A percentile compares a stretch with the other conserved stretches of the same genome.
Evolutionary conservation across 1,140 invertebrate genomes (phyloP).

Genomic region (Bombus turneri): DNA sequence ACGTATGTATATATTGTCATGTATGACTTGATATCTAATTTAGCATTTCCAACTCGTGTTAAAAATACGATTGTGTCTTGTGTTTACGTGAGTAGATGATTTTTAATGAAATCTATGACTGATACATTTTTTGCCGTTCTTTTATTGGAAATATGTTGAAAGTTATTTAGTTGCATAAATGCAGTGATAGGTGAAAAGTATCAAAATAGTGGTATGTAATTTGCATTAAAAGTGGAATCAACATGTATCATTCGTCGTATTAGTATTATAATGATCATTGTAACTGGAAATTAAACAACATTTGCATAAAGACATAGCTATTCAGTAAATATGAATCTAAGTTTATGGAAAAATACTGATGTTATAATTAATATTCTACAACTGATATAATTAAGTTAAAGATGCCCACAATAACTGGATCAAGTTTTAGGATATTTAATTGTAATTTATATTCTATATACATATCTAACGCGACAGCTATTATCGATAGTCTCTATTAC

Average conservation of each 20-base stretch:
- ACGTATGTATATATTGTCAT: no score
- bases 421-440: no score
- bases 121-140: background rate
- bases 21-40: no score
- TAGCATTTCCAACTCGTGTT: no score
- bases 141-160: background rate
- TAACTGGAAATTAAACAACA: background rate
- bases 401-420: no score
- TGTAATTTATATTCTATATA: no score
- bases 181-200: background rate
- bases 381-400: no score
- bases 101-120: background rate
- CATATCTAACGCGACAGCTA: no score
- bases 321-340: background rate
- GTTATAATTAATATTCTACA: no score
- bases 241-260: background rate
- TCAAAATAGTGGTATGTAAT: background rate
- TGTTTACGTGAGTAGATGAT: background rate
- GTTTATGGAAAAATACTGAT: background rate
- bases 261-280: background rate
- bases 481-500: no score
- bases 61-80: no score
- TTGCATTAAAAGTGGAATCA: background rate
- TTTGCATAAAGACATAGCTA: background rate
- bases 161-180: background rate